Evolutionary conservation across 2,113 vertebrate genomes (phyloP), one percentile per base, ranked within the genome.

Genomic region (Tetrao urogallus): DNA sequence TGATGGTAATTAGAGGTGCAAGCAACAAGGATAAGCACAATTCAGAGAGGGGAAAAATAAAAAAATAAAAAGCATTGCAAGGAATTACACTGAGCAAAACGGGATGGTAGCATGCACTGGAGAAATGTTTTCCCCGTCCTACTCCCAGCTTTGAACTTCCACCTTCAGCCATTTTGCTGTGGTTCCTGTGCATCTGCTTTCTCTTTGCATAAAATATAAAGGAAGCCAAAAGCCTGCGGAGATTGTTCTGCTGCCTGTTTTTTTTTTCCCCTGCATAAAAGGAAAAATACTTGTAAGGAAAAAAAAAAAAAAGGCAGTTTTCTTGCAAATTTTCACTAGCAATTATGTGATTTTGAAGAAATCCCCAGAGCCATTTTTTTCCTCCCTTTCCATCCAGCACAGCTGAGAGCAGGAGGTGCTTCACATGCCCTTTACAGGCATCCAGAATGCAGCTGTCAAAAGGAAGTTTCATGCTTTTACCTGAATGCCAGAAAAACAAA

Each of bases 401-500:
- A 79, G 19, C 24, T 7, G 2, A 64, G 38, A 74, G 15, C 65
- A 86, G 28, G 74, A 43, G 3, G 1, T 36, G 1, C n/a, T 24
- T 73, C 34, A 48, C n/a, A 24, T 38, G 50, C 36, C 61, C 47
- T 74, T 50, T 18, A 28, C 16, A 79, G 40, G 76, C 20, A 58
- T 4, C 30, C 73, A 61, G 25, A 10, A 5, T 1, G 9, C 45
- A 82, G 30, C 0, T 66, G 36, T 63, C 36, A 45, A 48, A 77
- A 61, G 20, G 28, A 92, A 70, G 36, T 50, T 76, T 58, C 4
- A 0, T 60, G 67, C 66, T 92, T 88, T 70, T 77, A 82, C 28
- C 74, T 74, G 67, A 91, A 79, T 70, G 45, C 74, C 89, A 91
- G 63, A 80, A 54, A 58, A 92, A 66, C 87, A n/a, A 89, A 85